Percentiles rank a stretch among this genome's conserved stretches.
phyloP scores from a whole-genome alignment of 2,888 invertebrate genomes.

The Coecobrya sp. region DNA sequence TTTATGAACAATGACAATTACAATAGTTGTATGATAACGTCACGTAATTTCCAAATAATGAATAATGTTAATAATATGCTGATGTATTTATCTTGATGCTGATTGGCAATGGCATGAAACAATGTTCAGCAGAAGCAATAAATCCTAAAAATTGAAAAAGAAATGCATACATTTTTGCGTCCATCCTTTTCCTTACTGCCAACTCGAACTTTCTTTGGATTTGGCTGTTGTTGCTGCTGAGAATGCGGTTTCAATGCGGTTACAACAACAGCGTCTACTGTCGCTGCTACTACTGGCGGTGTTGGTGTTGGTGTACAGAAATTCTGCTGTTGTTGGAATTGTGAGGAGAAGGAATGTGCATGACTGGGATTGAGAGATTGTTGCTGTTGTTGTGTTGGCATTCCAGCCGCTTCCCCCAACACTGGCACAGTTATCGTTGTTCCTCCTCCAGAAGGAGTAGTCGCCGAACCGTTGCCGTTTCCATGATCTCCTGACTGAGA shows the following conservation, averaged over 20 bases:
- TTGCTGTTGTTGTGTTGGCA: slow-evolving; percentile 48
- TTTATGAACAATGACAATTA: too few species aligned
- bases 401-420: slow-evolving; percentile 52
- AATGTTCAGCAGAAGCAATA: background rate
- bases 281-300: background rate
- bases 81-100: too few species aligned
- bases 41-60: too few species aligned
- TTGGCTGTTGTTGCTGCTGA: slow-evolving; percentile 48
- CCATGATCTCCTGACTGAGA: slow-evolving; percentile 72
- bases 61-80: too few species aligned
- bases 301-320: slow-evolving; percentile 28
- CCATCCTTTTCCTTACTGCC: slow-evolving; percentile 62
- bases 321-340: slow-evolving; percentile 60
- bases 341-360: slow-evolving; percentile 72
- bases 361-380: slow-evolving; percentile 63
- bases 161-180: slow-evolving; percentile 68
- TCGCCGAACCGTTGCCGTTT: slow-evolving; percentile 66
- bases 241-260: slow-evolving; percentile 75
- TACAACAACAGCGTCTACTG: slow-evolving; percentile 1
- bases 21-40: too few species aligned
- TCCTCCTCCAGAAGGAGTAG: slow-evolving; percentile 32
- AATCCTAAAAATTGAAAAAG: background rate
- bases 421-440: slow-evolving; percentile 22
- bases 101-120: too few species aligned
- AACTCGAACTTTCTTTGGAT: slow-evolving; percentile 67